A percentile compares a stretch with the other conserved stretches of the same genome.
These are phyloP conservation scores for Elachura formosa DNA, from an alignment of 2,113 vertebrate genomes.

Conservation along the genomic window DNA sequence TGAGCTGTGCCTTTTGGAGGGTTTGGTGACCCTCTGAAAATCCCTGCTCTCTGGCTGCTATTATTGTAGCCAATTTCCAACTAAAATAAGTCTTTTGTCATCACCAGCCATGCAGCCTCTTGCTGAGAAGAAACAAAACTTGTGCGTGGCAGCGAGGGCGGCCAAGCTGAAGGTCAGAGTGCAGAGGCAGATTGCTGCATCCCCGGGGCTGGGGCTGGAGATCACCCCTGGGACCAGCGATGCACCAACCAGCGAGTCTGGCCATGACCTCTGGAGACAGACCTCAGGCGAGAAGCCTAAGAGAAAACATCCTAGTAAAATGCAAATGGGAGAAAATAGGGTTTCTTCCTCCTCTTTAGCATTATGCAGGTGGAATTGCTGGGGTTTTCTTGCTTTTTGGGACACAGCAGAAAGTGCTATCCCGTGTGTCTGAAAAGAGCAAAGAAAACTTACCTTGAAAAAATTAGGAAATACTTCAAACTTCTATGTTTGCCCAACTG, in stretches of 20 bases:
- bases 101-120: background rate
- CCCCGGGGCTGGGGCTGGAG: conserved; percentile 20
- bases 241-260: background rate
- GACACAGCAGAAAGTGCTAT: rapidly evolving
- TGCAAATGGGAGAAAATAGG: background rate
- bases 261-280: background rate
- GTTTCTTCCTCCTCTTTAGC: background rate
- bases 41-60: conserved; percentile 29
- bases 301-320: conserved; percentile 10
- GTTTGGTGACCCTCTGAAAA: conserved; percentile 32
- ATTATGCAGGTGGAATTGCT: background rate
- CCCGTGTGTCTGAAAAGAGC: background rate
- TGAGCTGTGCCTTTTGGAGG: background rate
- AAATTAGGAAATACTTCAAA: background rate
- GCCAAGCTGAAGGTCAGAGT: conserved; percentile 55
- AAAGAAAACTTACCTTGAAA: background rate
- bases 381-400: background rate
- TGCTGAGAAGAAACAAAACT: conserved; percentile 53
- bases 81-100: conserved; percentile 63
- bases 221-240: conserved; percentile 11
- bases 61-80: conserved; percentile 53
- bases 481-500: background rate
- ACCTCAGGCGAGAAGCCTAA: background rate
- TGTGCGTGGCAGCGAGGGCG: conserved; percentile 11
- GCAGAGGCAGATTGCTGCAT: conserved; percentile 34